phyloP scores from a whole-genome alignment of 2,888 invertebrate species.

The Phasia obesa region DNA sequence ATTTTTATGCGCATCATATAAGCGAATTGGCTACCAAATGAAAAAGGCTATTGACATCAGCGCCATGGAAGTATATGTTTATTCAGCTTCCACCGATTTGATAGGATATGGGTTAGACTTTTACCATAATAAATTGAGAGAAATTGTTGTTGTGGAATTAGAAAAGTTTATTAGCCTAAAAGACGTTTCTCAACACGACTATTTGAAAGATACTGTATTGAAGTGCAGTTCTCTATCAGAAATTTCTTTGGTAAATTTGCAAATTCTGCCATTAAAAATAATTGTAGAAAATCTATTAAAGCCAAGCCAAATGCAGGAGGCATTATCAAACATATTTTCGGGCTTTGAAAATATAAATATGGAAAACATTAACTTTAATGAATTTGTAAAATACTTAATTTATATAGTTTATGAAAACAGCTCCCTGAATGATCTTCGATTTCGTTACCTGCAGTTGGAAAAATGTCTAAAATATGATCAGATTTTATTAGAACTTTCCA shows the following conservation, averaged over 20 bases:
- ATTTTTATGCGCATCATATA: constrained; percentile 79
- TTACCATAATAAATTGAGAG: constrained; percentile 80
- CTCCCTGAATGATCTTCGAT: constrained; percentile 78
- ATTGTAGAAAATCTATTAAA: constrained; percentile 68
- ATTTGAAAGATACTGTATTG: constrained; percentile 76
- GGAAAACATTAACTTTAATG: constrained; percentile 61
- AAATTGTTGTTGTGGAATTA: constrained; percentile 77
- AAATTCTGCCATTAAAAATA: constrained; percentile 77
- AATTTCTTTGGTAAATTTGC: constrained; percentile 78
- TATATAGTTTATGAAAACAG: constrained; percentile 83
- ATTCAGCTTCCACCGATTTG: constrained; percentile 79
- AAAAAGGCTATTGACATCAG: constrained; percentile 80
- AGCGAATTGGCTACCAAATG: constrained; percentile 77
- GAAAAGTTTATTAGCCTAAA: constrained; percentile 58
- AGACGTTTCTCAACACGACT: constrained; percentile 65
- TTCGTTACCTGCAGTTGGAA: constrained; percentile 79
- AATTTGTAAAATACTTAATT: constrained; percentile 77
- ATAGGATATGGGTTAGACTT: constrained; percentile 80
- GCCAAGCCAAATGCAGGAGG: constrained; percentile 5
- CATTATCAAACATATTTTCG: constrained; percentile 72
- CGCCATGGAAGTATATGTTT: constrained; percentile 82
- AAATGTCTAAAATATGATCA: constrained; percentile 65
- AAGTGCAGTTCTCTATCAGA: constrained; percentile 76
- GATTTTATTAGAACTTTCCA: constrained; percentile 71
- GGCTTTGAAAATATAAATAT: constrained; percentile 74